A percentile compares a stretch with the other conserved stretches of the same genome.
Evolutionary conservation across 2,888 invertebrate species (phyloP).

Genomic region (Macropis europaea): DNA sequence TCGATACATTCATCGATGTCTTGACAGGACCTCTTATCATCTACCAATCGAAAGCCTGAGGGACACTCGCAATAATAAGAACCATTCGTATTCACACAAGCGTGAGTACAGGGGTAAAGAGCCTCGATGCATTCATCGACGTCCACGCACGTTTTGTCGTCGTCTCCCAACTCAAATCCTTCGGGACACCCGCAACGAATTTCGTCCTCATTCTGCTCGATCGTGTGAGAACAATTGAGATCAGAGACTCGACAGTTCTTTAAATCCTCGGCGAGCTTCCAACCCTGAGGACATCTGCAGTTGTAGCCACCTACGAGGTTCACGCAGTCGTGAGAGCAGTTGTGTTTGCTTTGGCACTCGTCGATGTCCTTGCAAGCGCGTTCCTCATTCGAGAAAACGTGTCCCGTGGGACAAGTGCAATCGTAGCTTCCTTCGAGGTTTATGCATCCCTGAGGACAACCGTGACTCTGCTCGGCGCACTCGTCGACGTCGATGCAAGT

Average conservation of each 20-base stretch:
- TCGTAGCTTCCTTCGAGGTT: slow-evolving; percentile 82
- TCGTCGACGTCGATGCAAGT: slow-evolving; percentile 79
- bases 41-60: slow-evolving; percentile 77
- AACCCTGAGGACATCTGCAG: slow-evolving; percentile 81
- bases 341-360: slow-evolving; percentile 78
- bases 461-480: slow-evolving; percentile 70
- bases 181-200: slow-evolving; percentile 80
- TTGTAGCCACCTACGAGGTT: slow-evolving; percentile 81
- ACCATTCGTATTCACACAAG: slow-evolving; percentile 73
- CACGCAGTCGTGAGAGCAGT: slow-evolving; percentile 79
- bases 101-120: slow-evolving; percentile 67
- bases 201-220: slow-evolving; percentile 72
- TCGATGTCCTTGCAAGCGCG: slow-evolving; percentile 78
- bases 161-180: slow-evolving; percentile 80
- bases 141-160: slow-evolving; percentile 73
- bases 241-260: slow-evolving; percentile 68
- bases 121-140: slow-evolving; percentile 76
- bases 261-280: slow-evolving; percentile 69
- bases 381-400: slow-evolving; percentile 63
- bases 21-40: slow-evolving; percentile 73
- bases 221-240: slow-evolving; percentile 77
- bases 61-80: slow-evolving; percentile 82
- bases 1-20: slow-evolving; percentile 79
- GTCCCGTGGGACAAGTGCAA: slow-evolving; percentile 81
- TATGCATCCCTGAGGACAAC: slow-evolving; percentile 82